Conservation (phyloP, 2,113 vertebrate species). For the Zootoca vivipara region DNA sequence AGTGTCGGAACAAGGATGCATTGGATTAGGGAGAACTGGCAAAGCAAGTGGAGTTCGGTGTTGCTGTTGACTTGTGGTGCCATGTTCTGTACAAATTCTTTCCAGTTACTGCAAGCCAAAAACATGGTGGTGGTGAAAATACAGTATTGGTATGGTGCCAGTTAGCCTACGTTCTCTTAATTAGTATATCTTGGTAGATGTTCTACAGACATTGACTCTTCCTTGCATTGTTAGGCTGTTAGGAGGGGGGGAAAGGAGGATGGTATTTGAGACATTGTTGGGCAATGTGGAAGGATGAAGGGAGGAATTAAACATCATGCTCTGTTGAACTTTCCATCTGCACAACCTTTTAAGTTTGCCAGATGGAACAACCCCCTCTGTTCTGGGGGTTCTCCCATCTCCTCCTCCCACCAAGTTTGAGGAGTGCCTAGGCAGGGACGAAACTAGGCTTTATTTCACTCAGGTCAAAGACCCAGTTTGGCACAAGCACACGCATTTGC, state of each 20-base stretch:
- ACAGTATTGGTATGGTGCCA: background rate
- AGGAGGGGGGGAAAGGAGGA: background rate
- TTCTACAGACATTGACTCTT: background rate
- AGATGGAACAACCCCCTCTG: too few species aligned
- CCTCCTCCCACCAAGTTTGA: too few species aligned
- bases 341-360: too few species aligned
- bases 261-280: background rate
- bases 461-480: too few species aligned
- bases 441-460: too few species aligned
- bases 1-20: background rate
- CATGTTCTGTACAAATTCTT: background rate
- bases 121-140: background rate
- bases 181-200: background rate
- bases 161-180: background rate
- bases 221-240: background rate
- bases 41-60: background rate
- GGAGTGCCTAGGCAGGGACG: too few species aligned
- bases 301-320: too few species aligned
- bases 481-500: too few species aligned
- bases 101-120: background rate
- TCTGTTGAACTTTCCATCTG: too few species aligned
- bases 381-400: too few species aligned
- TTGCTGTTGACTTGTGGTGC: background rate
- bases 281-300: background rate
- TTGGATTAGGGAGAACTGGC: background rate